Evolutionary conservation across 35 echinoderm and acorn worm species (phyloP), one percentile per base, ranked within the genome.

Genomic region (Holothuria glaberrima): DNA sequence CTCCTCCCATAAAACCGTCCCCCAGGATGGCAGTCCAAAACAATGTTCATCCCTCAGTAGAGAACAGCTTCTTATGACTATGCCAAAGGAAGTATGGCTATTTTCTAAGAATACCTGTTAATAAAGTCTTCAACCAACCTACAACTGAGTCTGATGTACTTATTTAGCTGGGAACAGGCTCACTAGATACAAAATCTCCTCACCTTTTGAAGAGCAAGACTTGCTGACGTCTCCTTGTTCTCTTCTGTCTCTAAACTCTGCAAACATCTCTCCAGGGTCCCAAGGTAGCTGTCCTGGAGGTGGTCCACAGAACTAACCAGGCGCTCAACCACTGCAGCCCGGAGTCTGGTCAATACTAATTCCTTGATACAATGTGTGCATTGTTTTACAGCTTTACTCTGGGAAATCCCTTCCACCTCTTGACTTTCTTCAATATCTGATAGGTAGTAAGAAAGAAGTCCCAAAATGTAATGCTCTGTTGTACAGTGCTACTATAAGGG

Each of bases 341-440:
- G 94, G 28, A 99, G 83, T 17, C 80, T 76, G 31, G 82, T 89
- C 88, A 99, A 35, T 3, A 94, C 93, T 7, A 99, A 82, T 35
- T 99, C 97, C 59, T 99, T 94, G 50, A 99, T 99, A 84, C 95
- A 93, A 27, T 92, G 82, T 44, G 93, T 93, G 71, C 97, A 99
- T 50, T 86, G 84, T 71, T 93, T 93, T 20, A 99, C 91, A 20
- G 94, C 97, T 86, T 99, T 99, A 80, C 56, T 69, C 25, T 92
- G 80, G 9, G 72, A 59, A 63, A 93, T 90, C 12, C 85, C 85
- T 65, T 94, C 90, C 59, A 88, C 91, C 48, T 99, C 87, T 61
- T 93, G 59, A 24, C 86, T 86, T 27, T 91, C 87, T n/a, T 99
- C 90, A 38, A 99, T 88, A 83, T 89, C 97, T 99, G 59, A 36